Base-by-base conservation (phyloP, 2,888 invertebrate species). In the Gortyna flavago region DNA sequence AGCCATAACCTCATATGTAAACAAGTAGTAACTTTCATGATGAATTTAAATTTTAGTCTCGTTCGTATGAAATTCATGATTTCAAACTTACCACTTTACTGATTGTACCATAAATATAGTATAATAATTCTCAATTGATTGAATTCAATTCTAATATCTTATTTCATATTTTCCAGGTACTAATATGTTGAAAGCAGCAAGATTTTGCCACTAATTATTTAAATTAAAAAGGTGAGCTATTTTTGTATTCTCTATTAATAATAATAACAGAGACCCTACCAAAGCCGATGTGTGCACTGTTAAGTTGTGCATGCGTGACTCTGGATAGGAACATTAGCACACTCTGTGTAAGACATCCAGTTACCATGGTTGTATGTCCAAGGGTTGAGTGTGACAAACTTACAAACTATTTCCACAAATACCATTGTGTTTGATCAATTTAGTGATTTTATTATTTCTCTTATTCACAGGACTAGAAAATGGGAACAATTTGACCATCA, bases 261-360 rank as follows among this genome's bases (percentile, higher is more conserved):
- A n/a, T n/a, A 41, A 13, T 29, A 9, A 18, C 3, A 1, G 2
- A 59, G 16, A 96, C 96, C 96, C 96, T 96, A 95, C 96, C 96
- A 95, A 96, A 96, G 96, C 96, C 96, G 95, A 95, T 96, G 95
- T 92, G 90, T 95, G 95, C 85, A 90, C 90, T 89, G 91, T 85
- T 71, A 84, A 83, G 88, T 86, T 87, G 93, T 92, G 89, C 94
- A 93, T 92, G 89, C 90, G 88, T 95, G 96, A 96, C 96, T 96
- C 95, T 96, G 96, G 95, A 83, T 95, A 96, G 96, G 96, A 95
- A 96, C 95, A 96, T 93, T 91, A 94, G 70, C 90, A 94, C 95
- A 94, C 93, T 95, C 95, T 84, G 96, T 96, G 96, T 96, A 96
- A 94, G 95, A 95, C 92, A 83, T 93, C 79, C 88, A 83, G 88